Evolutionary conservation across 2,888 invertebrate species (phyloP).

Genomic region (Plebejus melissa): DNA sequence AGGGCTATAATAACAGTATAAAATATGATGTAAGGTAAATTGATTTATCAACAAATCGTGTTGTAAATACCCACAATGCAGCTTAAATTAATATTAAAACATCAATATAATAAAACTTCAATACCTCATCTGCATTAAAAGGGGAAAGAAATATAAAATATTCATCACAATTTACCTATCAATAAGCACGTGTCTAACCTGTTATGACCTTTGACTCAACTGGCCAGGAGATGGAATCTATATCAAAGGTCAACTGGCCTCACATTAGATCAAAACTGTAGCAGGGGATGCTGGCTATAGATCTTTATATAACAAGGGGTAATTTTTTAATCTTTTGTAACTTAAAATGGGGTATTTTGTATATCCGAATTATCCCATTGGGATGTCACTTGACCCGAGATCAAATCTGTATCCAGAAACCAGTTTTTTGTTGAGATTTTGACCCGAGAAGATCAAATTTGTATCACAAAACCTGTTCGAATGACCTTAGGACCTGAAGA

Average conservation of each 20-base stretch:
- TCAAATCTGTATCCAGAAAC: constrained; percentile 32
- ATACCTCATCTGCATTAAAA: constrained; percentile 1
- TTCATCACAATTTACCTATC: constrained; percentile 21
- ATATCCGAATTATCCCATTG: constrained; percentile 30
- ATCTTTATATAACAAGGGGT: neutral
- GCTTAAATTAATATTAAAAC: neutral
- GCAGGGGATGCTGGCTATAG: constrained; percentile 40
- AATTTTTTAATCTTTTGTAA: neutral
- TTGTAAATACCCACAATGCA: neutral
- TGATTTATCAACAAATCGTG: neutral
- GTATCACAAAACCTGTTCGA: constrained; percentile 34
- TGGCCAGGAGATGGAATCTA: constrained; percentile 31
- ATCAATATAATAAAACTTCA: neutral
- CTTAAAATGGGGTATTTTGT: neutral
- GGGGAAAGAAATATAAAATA: neutral
- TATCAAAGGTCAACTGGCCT: constrained; percentile 34
- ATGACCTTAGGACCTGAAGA: constrained; percentile 40
- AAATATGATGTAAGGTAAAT: no score
- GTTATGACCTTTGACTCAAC: constrained; percentile 26
- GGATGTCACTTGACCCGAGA: constrained; percentile 34
- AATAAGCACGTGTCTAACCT: constrained; percentile 23
- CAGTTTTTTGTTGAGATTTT: constrained; percentile 28
- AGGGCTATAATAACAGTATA: no score
- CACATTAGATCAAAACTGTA: constrained; percentile 53
- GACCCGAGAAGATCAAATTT: constrained; percentile 31